Percentiles rank a stretch among this genome's conserved stretches.
These are phyloP conservation scores for Lophotriccus pileatus DNA, from an alignment of 2,797 vertebrate species.

Conservation along the genomic window DNA sequence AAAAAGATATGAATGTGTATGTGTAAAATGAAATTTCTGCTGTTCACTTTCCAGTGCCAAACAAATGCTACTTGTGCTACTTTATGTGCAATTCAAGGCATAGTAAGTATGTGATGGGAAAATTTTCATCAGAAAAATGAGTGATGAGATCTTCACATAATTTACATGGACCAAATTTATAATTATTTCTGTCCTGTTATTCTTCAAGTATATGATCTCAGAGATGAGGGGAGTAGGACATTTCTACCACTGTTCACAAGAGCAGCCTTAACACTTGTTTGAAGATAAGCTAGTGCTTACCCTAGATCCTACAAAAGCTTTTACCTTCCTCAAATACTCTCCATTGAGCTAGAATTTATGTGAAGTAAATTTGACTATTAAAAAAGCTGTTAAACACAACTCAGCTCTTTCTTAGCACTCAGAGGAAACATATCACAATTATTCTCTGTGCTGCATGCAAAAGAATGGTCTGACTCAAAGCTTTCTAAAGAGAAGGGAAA, in stretches of 20 bases:
- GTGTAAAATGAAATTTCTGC: not conserved
- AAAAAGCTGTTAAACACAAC: not conserved
- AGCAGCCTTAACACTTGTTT: not conserved
- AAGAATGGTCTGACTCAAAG: not conserved
- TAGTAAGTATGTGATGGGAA: not conserved
- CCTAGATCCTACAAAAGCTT: not conserved
- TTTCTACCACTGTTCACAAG: not conserved
- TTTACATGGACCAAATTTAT: not conserved
- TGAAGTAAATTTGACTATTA: not conserved
- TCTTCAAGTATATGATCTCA: not conserved
- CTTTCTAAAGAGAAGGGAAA: not conserved
- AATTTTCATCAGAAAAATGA: not conserved
- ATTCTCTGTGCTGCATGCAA: not conserved
- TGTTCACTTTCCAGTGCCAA: not conserved
- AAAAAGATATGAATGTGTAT: not conserved
- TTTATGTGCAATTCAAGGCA: not conserved
- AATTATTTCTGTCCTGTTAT: not conserved
- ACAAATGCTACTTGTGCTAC: not conserved
- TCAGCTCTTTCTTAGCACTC: not conserved
- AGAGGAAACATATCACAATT: not conserved
- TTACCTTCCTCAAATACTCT: not conserved
- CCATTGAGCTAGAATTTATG: not conserved
- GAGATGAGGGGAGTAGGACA: not conserved
- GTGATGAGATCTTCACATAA: not conserved
- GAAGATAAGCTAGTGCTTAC: not conserved